Base-by-base conservation (phyloP, 2,888 invertebrate species). In the Pherbina coryleti region DNA sequence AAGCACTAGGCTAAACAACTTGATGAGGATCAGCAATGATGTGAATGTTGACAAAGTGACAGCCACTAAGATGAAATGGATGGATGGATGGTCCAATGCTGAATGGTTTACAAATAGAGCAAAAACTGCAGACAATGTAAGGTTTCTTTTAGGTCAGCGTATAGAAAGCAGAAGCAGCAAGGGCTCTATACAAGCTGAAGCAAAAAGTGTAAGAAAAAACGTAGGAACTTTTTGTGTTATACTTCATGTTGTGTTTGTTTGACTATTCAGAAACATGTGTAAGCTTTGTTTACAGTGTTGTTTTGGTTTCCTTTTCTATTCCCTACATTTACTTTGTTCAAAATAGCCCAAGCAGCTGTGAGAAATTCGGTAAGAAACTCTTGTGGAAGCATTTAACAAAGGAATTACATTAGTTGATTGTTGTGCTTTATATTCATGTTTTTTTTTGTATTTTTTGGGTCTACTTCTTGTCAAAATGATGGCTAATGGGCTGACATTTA, bases 201-300 rank as follows among this genome's bases (percentile, higher is more conserved):
- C 4, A 60, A 60, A 14, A 60, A 60, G 1, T 28, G 22, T 11
- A 9, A 11, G 7, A 34, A 37, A 34, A 31, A 66, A 7, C 25
- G n/a, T 17, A n/a, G n/a, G 8, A 37, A 66, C 4, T 34, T n/a
- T 31, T 11, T 5, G n/a, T 44, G 28, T 66, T 14, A 25, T 60
- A 9, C 60, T 37, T 31, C 44, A 19, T 19, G 31, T 66, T 8
- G 11, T 8, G 5, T 37, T 66, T 19, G 19, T 5, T 66, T 8
- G 5, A 34, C 34, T 66, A 19, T 34, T 66, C 22, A 19, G 7
- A 31, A 34, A 66, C 66, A 66, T 66, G 66, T 78, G 79, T 60
- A 44, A 69, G 73, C 31, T 66, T 72, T 66, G 73, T 62, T 78
- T 75, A 75, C 69, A 55, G 37, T 67, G 60, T 79, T n/a, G 70